These are phyloP conservation scores for Geophilus truncorum DNA, from an alignment of 2,888 invertebrate species.

Conservation along the genomic window DNA sequence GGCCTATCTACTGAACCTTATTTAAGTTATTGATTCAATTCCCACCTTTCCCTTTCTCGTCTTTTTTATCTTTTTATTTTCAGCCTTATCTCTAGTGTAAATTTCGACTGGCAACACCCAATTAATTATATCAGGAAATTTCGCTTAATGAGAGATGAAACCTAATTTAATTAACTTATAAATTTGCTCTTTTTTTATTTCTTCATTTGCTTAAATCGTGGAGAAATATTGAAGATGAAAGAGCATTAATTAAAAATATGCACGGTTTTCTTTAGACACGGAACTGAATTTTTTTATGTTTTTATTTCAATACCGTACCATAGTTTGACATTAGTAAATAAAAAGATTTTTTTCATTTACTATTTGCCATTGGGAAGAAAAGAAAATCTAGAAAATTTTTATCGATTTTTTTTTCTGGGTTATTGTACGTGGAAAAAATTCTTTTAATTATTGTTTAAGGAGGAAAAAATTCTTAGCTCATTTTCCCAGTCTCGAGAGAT, in stretches of 20 bases:
- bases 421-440: neutral
- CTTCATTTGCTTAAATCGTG: neutral
- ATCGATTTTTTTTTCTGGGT: neutral
- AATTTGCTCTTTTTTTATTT: neutral
- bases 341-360: too few species aligned
- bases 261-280: neutral
- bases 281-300: neutral
- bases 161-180: conserved; percentile 13
- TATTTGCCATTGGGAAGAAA: neutral
- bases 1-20: neutral
- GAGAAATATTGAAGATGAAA: neutral
- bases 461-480: neutral
- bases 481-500: neutral
- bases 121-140: conserved; percentile 8
- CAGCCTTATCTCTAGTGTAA: neutral
- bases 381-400: neutral
- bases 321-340: too few species aligned
- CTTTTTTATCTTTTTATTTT: neutral
- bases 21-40: neutral
- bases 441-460: neutral
- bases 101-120: conserved; percentile 2
- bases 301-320: too few species aligned
- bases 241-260: neutral
- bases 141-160: neutral
- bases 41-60: neutral